Conservation (phyloP, 1,140 invertebrate genomes). For the Panagrolaimus sp. region DNA sequence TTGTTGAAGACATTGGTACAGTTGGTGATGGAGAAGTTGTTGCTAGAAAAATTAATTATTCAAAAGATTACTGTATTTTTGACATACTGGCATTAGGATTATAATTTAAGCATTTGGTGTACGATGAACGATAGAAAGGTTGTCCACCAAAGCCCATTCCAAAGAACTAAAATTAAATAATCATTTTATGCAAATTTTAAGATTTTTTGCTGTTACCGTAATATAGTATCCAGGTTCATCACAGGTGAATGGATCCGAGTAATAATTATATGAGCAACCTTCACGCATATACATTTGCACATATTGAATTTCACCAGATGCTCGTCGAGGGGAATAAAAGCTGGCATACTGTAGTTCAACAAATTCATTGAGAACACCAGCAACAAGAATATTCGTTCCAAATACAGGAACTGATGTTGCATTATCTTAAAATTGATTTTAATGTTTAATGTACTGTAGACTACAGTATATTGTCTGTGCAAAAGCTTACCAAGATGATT, state of each 20-base stretch:
- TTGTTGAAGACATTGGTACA: too few relatives aligned
- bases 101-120: neutral
- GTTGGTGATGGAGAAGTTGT: too few relatives aligned
- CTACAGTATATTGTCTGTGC: too few relatives aligned
- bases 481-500: neutral
- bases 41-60: too few relatives aligned
- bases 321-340: neutral
- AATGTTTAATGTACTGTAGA: too few relatives aligned
- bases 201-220: neutral
- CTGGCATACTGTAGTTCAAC: neutral
- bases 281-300: constrained; percentile 3
- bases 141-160: constrained; percentile 8
- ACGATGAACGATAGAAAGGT: neutral
- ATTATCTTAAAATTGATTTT: neutral
- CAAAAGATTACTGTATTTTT: too few relatives aligned
- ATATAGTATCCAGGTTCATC: neutral
- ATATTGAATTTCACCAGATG: constrained; percentile 11
- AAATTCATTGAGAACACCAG: neutral
- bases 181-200: neutral
- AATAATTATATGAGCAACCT: neutral
- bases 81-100: neutral
- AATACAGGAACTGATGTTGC: neutral
- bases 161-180: neutral
- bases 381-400: constrained; percentile 1
- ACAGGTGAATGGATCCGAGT: neutral